Base-by-base conservation (phyloP, 2,113 vertebrate species). In the Antigone vipio region DNA sequence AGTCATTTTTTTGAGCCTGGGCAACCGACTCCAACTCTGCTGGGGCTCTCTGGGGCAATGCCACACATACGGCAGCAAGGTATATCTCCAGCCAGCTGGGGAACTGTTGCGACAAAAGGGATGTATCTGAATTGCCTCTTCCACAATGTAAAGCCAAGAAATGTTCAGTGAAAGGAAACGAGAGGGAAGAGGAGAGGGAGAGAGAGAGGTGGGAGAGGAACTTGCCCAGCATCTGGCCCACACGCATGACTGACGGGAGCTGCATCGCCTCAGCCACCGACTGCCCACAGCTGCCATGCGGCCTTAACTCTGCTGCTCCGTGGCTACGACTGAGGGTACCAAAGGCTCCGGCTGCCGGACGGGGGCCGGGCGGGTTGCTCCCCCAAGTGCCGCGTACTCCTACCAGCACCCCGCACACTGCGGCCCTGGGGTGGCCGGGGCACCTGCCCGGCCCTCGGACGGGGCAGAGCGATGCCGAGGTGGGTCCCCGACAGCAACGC, bases 61-160 rank as follows among this genome's bases (percentile, higher is more conserved):
- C 27, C 55, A 55, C 35, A 34, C 9, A 5, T 19, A 6, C 0
- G 1, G 55, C 32, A 76, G 35, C 1, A 7, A 32, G 80, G 59
- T 23, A 17, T 9, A 17, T 9, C 55, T 72, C 75, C 62, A 88
- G 63, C 34, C 45, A 47, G 11, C 42, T 58, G 49, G 27, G 22
- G 22, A 91, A 13, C 30, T 24, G 53, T 21, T 34, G 86, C 59
- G 68, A 27, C 55, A 55, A 7, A 32, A 23, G 34, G 44, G 49
- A 52, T 0, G 0, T 2, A 58, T 9, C 55, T 12, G 49, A 76
- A 53, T 42, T 49, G 55, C 18, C 27, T 24, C 63, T 58, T 45
- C 72, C 67, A 52, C 20, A 59, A 9, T 35, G 12, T 3, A 58
- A 89, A 67, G 32, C 40, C 64, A n/a, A 40, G 50, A 35, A 27